A percentile compares a stretch with the other conserved stretches of the same genome.
These are phyloP conservation scores for Nematolebias whitei DNA, from an alignment of 2,113 vertebrate species.

Conservation along the genomic window DNA sequence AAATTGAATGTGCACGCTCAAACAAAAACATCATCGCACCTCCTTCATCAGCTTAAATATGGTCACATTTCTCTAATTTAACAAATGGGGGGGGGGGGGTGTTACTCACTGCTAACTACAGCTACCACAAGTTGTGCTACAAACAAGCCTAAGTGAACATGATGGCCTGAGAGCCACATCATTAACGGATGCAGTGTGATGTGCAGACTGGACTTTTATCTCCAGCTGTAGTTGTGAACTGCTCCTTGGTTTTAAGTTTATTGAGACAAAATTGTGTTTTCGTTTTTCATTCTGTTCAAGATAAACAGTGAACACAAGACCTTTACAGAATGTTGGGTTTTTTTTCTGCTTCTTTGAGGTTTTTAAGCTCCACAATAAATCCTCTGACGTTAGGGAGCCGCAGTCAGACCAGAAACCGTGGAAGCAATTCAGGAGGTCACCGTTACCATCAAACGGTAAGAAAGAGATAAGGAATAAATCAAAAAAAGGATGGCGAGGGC, in stretches of 20 bases:
- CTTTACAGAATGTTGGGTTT: background rate
- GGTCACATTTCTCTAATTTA: too few relatives aligned
- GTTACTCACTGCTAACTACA: too few relatives aligned
- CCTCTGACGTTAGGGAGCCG: constrained; percentile 51
- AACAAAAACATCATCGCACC: too few relatives aligned
- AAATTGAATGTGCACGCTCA: too few relatives aligned
- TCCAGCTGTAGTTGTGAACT: background rate
- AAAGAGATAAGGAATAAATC: constrained; percentile 76
- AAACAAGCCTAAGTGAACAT: background rate
- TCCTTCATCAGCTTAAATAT: too few relatives aligned
- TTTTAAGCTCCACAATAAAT: constrained; percentile 49
- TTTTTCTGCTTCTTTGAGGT: constrained; percentile 32
- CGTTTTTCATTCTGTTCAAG: background rate
- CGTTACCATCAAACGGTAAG: constrained; percentile 65
- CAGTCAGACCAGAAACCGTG: constrained; percentile 62
- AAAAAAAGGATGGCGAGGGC: constrained; percentile 62
- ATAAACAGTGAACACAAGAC: background rate
- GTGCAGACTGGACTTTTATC: background rate
- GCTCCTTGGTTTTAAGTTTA: background rate
- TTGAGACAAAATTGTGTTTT: background rate
- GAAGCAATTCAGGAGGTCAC: constrained; percentile 67
- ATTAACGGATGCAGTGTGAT: background rate
- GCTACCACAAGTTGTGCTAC: too few relatives aligned
- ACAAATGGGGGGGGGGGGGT: too few relatives aligned
- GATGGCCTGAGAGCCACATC: background rate